Evolutionary conservation across 2,113 vertebrate species (phyloP).

Genomic region (Caranx melampygus): DNA sequence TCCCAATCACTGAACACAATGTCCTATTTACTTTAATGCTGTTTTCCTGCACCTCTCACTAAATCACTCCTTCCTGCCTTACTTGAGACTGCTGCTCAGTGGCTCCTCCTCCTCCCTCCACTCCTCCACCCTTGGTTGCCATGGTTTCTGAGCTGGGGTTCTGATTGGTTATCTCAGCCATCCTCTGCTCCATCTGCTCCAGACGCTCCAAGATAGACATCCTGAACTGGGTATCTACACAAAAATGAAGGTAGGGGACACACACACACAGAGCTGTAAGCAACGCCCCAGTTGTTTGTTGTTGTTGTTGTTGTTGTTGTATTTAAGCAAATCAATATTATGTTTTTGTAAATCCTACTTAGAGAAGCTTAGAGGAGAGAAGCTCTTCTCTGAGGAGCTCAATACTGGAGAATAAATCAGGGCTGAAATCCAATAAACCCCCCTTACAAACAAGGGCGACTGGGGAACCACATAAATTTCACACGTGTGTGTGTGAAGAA

Average conservation of each 20-base stretch:
- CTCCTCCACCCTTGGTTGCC: conserved; percentile 83
- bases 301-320: background rate
- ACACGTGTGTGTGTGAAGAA: background rate
- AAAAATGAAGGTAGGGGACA: conserved; percentile 37
- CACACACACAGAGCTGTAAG: conserved; percentile 6
- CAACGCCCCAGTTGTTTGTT: background rate
- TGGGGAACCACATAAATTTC: background rate
- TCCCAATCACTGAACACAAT: background rate
- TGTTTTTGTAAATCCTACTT: conserved; percentile 40
- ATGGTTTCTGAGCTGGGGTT: conserved; percentile 88
- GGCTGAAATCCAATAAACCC: conserved; percentile 32
- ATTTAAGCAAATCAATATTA: conserved; percentile 34
- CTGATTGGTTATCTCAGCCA: conserved; percentile 98
- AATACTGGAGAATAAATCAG: conserved; percentile 10
- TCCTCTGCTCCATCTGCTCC: conserved; percentile 98
- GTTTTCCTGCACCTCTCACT: background rate
- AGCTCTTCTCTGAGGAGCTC: conserved; percentile 16
- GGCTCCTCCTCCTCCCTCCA: conserved; percentile 78
- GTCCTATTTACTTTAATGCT: background rate
- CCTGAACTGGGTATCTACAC: conserved; percentile 97
- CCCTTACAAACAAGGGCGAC: conserved; percentile 16
- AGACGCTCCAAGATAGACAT: conserved; percentile 99
- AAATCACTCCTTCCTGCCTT: conserved; percentile 54
- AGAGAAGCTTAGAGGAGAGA: conserved; percentile 34
- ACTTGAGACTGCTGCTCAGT: conserved; percentile 90